Evolutionary conservation across 2,888 invertebrate genomes (phyloP), one percentile per base, ranked within the genome.

Genomic region (Gastrophysa polygoni): DNA sequence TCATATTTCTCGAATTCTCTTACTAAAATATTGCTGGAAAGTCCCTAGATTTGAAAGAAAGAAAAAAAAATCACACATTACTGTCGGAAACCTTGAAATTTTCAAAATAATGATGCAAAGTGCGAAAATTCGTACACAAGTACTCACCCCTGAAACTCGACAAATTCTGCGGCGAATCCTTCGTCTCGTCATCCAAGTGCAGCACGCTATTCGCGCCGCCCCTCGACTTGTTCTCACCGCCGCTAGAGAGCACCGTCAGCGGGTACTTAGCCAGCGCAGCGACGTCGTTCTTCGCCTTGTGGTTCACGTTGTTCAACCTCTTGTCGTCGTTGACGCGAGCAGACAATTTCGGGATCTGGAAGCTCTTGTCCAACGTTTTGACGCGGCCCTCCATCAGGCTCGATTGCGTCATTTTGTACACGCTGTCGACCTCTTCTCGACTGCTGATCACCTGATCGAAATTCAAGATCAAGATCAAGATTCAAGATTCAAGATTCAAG

Each of bases 311-410:
- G 44, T 59, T 62, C 5, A 58, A 49, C 65, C 70, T 75, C 59
- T 74, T 75, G 49, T 73, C 74, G 56, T 67, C 75, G 54, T 61
- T 55, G 18, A 44, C 78, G 11, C 76, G 61, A 5, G 89, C 89
- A 0, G 90, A 90, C 62, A 93, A 79, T 81, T 93, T 94, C 0
- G 93, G 93, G 74, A 94, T 94, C 83, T 94, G 94, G 82, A 93
- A 94, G 75, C 92, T 93, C 60, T 90, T 90, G 59, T 89, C 89
- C 73, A 93, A 90, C 8, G 91, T 89, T 75, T 92, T 93, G 73
- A 91, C 91, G 58, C 91, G 83, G 8, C 91, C 73, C 74, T 92
- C 92, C 73, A 91, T 87, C 48, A 87, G 82, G 68, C 88, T 84
- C 57, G 87, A 87, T 21, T 84, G 82, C 3, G 83, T 71, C 17